A percentile compares a stretch with the other conserved stretches of the same genome.
Conservation (phyloP, 2,888 invertebrate genomes). For the Caenorhabditis sinica region DNA sequence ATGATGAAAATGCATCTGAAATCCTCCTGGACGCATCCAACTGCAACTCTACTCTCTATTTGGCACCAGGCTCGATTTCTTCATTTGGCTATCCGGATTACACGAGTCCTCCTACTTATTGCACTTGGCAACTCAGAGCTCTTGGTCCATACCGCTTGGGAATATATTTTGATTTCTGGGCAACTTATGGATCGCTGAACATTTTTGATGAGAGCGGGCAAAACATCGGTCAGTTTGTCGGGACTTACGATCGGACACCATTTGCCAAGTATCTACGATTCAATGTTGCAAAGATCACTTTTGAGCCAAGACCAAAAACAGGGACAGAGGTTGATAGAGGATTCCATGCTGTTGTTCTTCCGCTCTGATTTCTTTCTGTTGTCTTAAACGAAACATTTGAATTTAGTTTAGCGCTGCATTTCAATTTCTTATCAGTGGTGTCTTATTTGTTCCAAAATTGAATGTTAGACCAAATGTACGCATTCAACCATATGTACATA, state of each 20-base stretch:
- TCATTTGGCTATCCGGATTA: slow-evolving; percentile 17
- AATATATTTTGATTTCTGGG: slow-evolving; percentile 18
- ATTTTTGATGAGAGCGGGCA: slow-evolving; percentile 14
- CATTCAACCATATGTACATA: too few species aligned
- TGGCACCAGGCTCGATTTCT: slow-evolving; percentile 25
- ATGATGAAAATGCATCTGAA: not conserved
- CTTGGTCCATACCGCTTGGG: slow-evolving; percentile 29
- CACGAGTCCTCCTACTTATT: slow-evolving; percentile 1
- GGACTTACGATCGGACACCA: not conserved
- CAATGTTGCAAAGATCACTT: slow-evolving; percentile 16
- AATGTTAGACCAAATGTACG: too few species aligned
- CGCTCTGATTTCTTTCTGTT: not conserved
- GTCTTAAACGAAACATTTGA: too few species aligned
- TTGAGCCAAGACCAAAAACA: not conserved
- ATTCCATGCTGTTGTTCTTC: slow-evolving; percentile 9
- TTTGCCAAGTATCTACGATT: not conserved
- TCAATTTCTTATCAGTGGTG: too few species aligned
- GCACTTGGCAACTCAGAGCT: slow-evolving; percentile 8
- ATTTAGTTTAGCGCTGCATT: too few species aligned
- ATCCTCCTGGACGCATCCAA: slow-evolving; percentile 2
- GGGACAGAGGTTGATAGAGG: slow-evolving; percentile 2
- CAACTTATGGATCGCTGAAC: not conserved
- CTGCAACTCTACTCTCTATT: slow-evolving; percentile 21
- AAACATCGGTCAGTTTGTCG: not conserved
- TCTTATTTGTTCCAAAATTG: too few species aligned